Evolutionary conservation across 1,140 invertebrate genomes (phyloP), one percentile per base, ranked within the genome.

Genomic region (Papilio polytes): DNA sequence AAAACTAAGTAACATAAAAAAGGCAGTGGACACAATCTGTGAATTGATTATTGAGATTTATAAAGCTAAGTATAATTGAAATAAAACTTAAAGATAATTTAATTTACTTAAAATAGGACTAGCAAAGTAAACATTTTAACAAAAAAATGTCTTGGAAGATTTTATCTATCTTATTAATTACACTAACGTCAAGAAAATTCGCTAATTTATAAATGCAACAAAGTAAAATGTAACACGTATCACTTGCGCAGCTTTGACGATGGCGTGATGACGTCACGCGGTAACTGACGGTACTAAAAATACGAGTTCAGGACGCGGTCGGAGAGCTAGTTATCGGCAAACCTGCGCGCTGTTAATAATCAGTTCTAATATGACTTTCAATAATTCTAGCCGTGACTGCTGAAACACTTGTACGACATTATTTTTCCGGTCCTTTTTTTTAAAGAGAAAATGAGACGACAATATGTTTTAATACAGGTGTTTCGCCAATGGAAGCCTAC

Each of bases 41-140:
- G 80, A 83, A 80, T 80, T 78, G 59, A 78, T 78, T 66, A 78
- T 78, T 78, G 77, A 78, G 20, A 78, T 66, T 63, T 78, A 78
- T 66, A 70, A 63, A 80, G 41, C 70, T 70, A 70, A 15, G 70
- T 31, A 78, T 72, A 82, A 78, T 80, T 82, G 74, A 78, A 79
- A 81, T 80, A 53, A 77, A 77, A n/a, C 53, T 66, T 78, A 78
- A 78, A 84, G 36, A 77, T 82, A 81, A 77, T 81, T 26, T 81
- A 82, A 84, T 88, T 84, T 89, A 89, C 88, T 90, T 89, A 85
- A 86, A 81, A 84, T 89, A 88, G 81, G 90, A 91, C 89, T 90
- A 91, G 90, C 80, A 85, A 82, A 82, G 51, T 63, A 74, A 78
- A 80, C 78, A 80, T 73, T 80, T 82, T 74, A 80, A 48, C 70